A percentile compares a stretch with the other conserved stretches of the same genome.
These are phyloP conservation scores for Amphipoea oculea DNA, from an alignment of 2,888 invertebrate genomes.

Conservation along the genomic window DNA sequence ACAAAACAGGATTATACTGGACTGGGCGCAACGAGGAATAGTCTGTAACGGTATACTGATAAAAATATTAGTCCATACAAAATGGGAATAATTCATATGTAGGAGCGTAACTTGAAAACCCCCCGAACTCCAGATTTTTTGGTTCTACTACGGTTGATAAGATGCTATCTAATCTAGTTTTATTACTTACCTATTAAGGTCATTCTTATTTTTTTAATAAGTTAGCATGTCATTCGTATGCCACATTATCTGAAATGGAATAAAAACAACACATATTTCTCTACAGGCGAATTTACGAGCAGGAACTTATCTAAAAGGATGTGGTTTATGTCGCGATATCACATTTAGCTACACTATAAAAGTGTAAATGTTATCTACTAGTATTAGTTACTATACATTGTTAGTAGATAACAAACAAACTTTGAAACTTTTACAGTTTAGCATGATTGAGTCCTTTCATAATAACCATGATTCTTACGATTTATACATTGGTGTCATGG, in stretches of 20 bases:
- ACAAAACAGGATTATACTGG: slow-evolving; percentile 57
- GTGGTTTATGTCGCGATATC: slow-evolving; percentile 68
- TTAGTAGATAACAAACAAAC: slow-evolving; percentile 13
- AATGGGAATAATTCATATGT: not conserved
- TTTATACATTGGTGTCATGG: not conserved
- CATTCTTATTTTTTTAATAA: not conserved
- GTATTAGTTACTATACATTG: slow-evolving; percentile 30
- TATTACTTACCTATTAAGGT: not conserved
- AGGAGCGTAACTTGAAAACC: not conserved
- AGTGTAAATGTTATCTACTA: slow-evolving; percentile 16
- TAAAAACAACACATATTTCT: slow-evolving; percentile 27
- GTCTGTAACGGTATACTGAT: not conserved
- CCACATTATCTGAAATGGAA: not conserved
- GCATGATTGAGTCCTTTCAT: not conserved
- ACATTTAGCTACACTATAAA: slow-evolving; percentile 40
- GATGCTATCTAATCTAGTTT: not conserved
- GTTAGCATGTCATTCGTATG: not conserved
- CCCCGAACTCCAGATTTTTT: not conserved
- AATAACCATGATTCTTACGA: not conserved
- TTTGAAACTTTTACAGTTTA: not conserved
- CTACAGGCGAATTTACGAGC: slow-evolving; percentile 41
- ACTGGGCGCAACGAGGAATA: slow-evolving; percentile 10
- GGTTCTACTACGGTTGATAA: not conserved
- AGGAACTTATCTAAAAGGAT: slow-evolving; percentile 68
- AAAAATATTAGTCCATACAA: slow-evolving; percentile 1